These are phyloP conservation scores for Rhogogaster chlorosoma DNA, from an alignment of 2,888 invertebrate species.

Conservation along the genomic window DNA sequence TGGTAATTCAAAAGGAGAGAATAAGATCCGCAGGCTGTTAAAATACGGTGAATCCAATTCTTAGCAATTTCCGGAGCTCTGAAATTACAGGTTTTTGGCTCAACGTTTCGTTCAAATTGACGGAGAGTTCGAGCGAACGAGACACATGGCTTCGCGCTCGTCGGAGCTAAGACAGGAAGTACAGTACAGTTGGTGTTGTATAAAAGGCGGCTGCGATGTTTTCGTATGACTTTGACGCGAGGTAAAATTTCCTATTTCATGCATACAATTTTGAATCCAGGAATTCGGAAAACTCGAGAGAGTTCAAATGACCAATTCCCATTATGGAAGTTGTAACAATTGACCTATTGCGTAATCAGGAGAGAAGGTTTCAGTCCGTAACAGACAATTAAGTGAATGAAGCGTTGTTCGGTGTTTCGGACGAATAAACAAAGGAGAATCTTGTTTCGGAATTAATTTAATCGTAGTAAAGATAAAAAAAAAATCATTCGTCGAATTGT, in stretches of 20 bases:
- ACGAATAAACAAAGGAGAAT: background rate
- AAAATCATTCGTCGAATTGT: background rate
- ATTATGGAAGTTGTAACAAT: background rate
- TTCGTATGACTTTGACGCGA: background rate
- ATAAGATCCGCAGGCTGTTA: background rate
- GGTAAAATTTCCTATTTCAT: background rate
- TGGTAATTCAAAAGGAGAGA: background rate
- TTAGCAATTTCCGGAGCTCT: slow-evolving; percentile 22
- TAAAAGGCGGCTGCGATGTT: background rate
- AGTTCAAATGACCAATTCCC: background rate
- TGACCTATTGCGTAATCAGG: slow-evolving; percentile 13
- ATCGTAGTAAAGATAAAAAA: background rate
- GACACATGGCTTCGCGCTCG: slow-evolving; percentile 42
- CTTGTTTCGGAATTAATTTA: background rate
- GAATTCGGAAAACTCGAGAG: background rate
- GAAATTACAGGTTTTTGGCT: slow-evolving; percentile 4
- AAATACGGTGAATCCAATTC: background rate
- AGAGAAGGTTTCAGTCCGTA: background rate
- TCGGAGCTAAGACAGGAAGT: slow-evolving; percentile 32
- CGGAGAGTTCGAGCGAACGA: background rate
- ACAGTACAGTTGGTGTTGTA: slow-evolving; percentile 18
- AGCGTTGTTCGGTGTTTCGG: slow-evolving; percentile 6
- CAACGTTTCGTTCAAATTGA: background rate
- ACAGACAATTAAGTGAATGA: background rate
- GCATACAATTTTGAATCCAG: background rate